A percentile compares a stretch with the other conserved stretches of the same genome.
These are phyloP conservation scores for Anarhynchus alexandrinus DNA, from an alignment of 2,113 vertebrate genomes.

Conservation along the genomic window DNA sequence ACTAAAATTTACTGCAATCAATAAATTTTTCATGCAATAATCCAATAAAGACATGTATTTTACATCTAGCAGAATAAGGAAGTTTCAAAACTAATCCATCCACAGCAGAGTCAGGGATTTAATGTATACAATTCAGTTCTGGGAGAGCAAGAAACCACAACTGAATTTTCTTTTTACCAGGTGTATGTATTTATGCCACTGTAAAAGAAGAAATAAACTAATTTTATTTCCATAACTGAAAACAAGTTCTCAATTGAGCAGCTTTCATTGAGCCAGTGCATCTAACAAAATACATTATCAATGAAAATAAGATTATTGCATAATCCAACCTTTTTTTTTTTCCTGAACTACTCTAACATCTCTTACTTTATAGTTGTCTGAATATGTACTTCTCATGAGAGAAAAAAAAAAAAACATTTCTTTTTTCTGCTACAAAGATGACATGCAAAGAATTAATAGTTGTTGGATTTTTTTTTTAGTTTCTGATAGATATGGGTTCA, in stretches of 20 bases:
- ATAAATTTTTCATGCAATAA: background rate
- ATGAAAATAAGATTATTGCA: slow-evolving; percentile 11
- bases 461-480: background rate
- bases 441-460: slow-evolving; percentile 2
- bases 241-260: slow-evolving; percentile 3
- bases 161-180: slow-evolving; percentile 11
- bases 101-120: background rate
- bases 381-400: background rate
- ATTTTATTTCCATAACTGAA: slow-evolving; percentile 44
- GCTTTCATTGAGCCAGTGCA: background rate
- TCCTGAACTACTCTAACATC: background rate
- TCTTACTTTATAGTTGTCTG: background rate
- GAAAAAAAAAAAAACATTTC: background rate
- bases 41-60: background rate
- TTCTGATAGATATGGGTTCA: background rate
- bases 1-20: background rate
- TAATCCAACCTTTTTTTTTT: background rate
- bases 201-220: slow-evolving; percentile 7
- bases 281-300: slow-evolving; percentile 27
- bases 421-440: background rate
- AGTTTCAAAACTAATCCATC: slow-evolving; percentile 11
- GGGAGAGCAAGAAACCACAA: background rate
- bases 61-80: background rate
- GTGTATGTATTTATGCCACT: background rate
- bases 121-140: background rate